Percentiles rank a stretch among this genome's conserved stretches.
These are phyloP conservation scores for fruit fly (Drosophila melanogaster) DNA, from an alignment of 1,140 invertebrate species.

Conservation along the genomic window Release_6_plus_ISO1_MT NT_033777.3:23944501-23945000, in stretches of 20 bases:
- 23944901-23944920: neutral
- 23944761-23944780: constrained; percentile 93
- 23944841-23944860: neutral
- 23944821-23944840: constrained; percentile 16
- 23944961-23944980: too few species aligned
- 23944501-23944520: constrained; percentile 89
- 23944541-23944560: constrained; percentile 91
- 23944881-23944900: neutral
- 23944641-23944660: constrained; percentile 3
- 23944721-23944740: constrained; percentile 87
- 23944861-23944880: neutral
- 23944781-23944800: constrained; percentile 88
- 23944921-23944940: neutral
- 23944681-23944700: constrained; percentile 91
- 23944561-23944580: constrained; percentile 97
- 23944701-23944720: constrained; percentile 88
- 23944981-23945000: too few species aligned
- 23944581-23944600: constrained; percentile 93
- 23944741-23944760: constrained; percentile 91
- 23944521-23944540: constrained; percentile 92
- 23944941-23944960: too few species aligned
- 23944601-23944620: constrained; percentile 88
- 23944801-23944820: constrained; percentile 19
- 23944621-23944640: constrained; percentile 44
- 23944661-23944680: constrained; percentile 36